Evolutionary conservation across 2,888 invertebrate genomes (phyloP).

Genomic region (Phyto melanocephala): DNA sequence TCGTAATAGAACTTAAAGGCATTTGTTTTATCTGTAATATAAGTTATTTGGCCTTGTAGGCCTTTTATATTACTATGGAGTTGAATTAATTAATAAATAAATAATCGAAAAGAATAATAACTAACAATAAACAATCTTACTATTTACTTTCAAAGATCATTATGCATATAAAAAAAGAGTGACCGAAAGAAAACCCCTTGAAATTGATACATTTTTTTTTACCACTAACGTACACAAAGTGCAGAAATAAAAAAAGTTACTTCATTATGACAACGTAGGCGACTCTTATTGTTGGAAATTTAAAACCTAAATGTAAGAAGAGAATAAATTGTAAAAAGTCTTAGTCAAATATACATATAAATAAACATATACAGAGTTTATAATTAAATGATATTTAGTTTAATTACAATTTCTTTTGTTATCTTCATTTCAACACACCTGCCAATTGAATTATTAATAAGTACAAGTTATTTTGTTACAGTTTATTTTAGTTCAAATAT

Average conservation of each 20-base stretch:
- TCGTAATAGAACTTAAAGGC: too few relatives aligned
- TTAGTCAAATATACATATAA: too few relatives aligned
- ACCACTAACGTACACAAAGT: neutral
- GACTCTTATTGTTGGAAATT: slow-evolving; percentile 1
- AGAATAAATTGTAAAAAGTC: neutral
- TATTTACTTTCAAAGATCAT: too few relatives aligned
- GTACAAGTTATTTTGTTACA: neutral
- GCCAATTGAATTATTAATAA: slow-evolving; percentile 34
- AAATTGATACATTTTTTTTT: too few relatives aligned
- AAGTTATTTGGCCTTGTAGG: too few relatives aligned
- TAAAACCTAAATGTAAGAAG: slow-evolving; percentile 1
- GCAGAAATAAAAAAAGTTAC: neutral
- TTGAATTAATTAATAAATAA: too few relatives aligned
- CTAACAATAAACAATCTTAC: too few relatives aligned
- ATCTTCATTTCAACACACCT: neutral
- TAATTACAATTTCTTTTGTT: slow-evolving; percentile 10
- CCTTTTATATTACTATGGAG: too few relatives aligned
- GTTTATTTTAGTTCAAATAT: neutral
- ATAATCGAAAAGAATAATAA: too few relatives aligned
- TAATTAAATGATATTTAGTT: slow-evolving; percentile 5
- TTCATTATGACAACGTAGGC: neutral
- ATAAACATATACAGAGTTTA: neutral
- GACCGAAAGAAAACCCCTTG: too few relatives aligned
- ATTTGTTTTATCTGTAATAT: too few relatives aligned
- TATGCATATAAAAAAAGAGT: too few relatives aligned